phyloP scores from a whole-genome alignment of 2,888 invertebrate genomes.

The Therioaphis trifolii region DNA sequence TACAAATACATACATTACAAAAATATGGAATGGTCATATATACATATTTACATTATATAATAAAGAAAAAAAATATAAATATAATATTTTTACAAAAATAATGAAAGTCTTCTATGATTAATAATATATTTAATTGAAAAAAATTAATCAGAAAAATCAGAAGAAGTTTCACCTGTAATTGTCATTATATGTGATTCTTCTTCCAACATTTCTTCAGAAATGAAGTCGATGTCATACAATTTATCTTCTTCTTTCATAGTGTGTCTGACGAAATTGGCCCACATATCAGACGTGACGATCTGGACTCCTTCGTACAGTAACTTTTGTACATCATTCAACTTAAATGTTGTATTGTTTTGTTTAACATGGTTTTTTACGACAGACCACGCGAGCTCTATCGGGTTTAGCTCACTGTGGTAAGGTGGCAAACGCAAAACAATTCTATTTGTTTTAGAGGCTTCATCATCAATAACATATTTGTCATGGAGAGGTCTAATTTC shows the following conservation, averaged over 20 bases:
- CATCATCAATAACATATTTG: not conserved
- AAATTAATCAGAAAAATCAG: not conserved
- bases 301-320: not conserved
- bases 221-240: not conserved
- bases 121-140: too few species aligned
- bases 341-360: not conserved
- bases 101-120: too few species aligned
- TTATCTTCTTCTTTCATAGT: slow-evolving; percentile 12
- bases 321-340: not conserved
- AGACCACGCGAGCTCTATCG: not conserved
- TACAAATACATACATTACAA: too few species aligned
- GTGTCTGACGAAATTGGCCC: not conserved
- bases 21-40: too few species aligned
- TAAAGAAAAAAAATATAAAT: too few species aligned
- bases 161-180: not conserved
- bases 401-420: not conserved
- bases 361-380: slow-evolving; percentile 5
- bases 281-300: not conserved
- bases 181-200: slow-evolving; percentile 18
- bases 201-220: not conserved
- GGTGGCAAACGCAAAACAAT: slow-evolving; percentile 14
- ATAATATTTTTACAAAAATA: too few species aligned
- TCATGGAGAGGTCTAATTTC: slow-evolving; percentile 7
- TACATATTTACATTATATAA: too few species aligned
- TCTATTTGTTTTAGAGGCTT: not conserved